phyloP scores from a whole-genome alignment of 2,113 vertebrate species.

The Rhinichthys klamathensis region DNA sequence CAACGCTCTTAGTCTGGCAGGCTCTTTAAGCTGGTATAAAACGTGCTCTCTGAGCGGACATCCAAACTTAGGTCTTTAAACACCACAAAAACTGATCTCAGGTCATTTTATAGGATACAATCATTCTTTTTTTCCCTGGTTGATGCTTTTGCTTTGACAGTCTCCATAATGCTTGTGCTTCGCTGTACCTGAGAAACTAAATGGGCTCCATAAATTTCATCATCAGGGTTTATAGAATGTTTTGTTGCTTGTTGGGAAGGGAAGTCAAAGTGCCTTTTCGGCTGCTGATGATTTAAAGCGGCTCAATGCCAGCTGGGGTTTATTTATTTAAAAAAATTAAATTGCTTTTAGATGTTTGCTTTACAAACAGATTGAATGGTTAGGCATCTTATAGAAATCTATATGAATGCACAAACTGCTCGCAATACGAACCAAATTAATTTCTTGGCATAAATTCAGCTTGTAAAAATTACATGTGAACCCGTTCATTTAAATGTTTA shows the following conservation, averaged over 20 bases:
- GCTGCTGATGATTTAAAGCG: neutral
- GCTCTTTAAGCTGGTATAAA: neutral
- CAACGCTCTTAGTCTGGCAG: constrained; percentile 5
- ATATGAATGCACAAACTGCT: neutral
- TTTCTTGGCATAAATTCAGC: neutral
- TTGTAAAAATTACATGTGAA: neutral
- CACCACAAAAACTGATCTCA: neutral
- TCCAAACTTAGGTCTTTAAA: constrained; percentile 15
- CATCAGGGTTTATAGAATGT: neutral
- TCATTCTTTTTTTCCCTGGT: neutral
- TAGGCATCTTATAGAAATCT: neutral
- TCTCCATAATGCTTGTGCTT: neutral
- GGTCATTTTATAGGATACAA: neutral
- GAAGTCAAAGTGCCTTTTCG: neutral
- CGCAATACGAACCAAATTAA: neutral
- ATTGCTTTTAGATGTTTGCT: neutral
- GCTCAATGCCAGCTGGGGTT: constrained; percentile 6
- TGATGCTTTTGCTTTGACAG: constrained; percentile 4
- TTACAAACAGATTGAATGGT: neutral
- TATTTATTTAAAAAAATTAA: neutral
- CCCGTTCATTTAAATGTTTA: neutral
- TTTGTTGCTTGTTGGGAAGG: neutral
- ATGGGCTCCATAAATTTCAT: neutral
- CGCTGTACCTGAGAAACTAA: neutral
- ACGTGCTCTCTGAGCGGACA: neutral